Conservation (phyloP, 2,797 vertebrate genomes). For the Knipowitschia caucasica region DNA sequence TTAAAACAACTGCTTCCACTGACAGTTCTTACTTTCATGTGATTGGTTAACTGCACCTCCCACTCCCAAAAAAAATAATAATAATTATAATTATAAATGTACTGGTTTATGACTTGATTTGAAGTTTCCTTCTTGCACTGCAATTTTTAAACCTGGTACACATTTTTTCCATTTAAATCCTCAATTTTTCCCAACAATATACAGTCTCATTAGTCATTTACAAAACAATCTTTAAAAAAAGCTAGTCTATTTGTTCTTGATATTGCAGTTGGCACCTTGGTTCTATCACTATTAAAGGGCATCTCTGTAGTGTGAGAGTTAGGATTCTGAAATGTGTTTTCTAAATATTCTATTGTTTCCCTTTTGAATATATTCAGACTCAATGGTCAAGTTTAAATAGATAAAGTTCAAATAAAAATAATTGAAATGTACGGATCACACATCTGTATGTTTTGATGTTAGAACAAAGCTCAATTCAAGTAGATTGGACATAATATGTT, state of each 20-base stretch:
- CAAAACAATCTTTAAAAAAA: constrained; percentile 1
- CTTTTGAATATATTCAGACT: background rate
- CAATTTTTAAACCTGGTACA: background rate
- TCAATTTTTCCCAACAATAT: background rate
- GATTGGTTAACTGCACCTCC: no score
- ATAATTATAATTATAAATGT: no score
- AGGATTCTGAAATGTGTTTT: no score
- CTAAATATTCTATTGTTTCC: background rate
- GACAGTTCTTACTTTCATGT: background rate
- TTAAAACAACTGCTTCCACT: no score
- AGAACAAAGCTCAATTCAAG: no score
- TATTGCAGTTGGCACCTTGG: constrained; percentile 3
- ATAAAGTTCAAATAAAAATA: no score
- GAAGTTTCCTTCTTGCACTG: background rate
- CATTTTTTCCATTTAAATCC: constrained; percentile 4
- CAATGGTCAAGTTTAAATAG: background rate
- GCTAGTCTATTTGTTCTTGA: background rate
- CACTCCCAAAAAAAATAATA: no score
- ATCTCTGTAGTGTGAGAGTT: constrained; percentile 18
- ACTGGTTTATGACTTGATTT: no score
- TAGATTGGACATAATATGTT: background rate
- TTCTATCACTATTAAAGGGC: constrained; percentile 11
- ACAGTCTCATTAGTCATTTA: constrained; percentile 1
- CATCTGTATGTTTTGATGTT: background rate
- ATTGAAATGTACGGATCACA: background rate